These are phyloP conservation scores for Heterodera carotae DNA, from an alignment of 1,140 invertebrate genomes.

Conservation along the genomic window DNA sequence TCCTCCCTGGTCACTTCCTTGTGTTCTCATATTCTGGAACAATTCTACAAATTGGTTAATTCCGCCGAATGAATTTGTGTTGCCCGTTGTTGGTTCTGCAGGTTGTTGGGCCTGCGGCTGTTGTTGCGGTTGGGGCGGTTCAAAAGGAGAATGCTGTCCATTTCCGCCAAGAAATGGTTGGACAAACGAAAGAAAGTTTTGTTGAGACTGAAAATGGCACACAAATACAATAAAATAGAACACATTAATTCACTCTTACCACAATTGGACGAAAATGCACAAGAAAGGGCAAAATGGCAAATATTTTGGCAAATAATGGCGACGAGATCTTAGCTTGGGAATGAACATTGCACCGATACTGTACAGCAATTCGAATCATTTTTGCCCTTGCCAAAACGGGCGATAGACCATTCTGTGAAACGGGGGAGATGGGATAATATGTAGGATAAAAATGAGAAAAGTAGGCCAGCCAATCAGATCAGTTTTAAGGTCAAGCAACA, in stretches of 20 bases:
- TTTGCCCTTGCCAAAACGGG: slow-evolving; percentile 2
- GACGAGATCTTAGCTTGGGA: not conserved
- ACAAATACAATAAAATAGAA: not conserved
- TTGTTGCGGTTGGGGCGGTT: not conserved
- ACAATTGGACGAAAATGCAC: not conserved
- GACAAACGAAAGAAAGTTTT: slow-evolving; percentile 26
- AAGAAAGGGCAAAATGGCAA: not conserved
- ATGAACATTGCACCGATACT: slow-evolving; percentile 7
- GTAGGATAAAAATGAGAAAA: not conserved
- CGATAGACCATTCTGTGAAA: not conserved
- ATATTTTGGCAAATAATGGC: not conserved
- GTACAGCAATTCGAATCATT: not conserved
- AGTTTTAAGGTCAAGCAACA: not conserved
- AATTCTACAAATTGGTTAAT: slow-evolving; percentile 32
- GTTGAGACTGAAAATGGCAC: slow-evolving; percentile 15
- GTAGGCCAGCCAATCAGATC: not conserved
- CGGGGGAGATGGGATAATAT: not conserved
- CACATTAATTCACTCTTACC: not conserved
- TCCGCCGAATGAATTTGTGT: slow-evolving; percentile 8
- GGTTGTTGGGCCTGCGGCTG: slow-evolving; percentile 2
- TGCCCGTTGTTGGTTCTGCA: not conserved
- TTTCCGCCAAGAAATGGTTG: slow-evolving; percentile 15
- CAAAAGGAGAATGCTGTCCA: too few relatives aligned
- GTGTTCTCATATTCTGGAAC: slow-evolving; percentile 12
- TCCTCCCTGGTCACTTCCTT: not conserved